Evolutionary conservation across 2,113 vertebrate species (phyloP), one percentile per base, ranked within the genome.

Genomic region (Pterophyllum scalare): DNA sequence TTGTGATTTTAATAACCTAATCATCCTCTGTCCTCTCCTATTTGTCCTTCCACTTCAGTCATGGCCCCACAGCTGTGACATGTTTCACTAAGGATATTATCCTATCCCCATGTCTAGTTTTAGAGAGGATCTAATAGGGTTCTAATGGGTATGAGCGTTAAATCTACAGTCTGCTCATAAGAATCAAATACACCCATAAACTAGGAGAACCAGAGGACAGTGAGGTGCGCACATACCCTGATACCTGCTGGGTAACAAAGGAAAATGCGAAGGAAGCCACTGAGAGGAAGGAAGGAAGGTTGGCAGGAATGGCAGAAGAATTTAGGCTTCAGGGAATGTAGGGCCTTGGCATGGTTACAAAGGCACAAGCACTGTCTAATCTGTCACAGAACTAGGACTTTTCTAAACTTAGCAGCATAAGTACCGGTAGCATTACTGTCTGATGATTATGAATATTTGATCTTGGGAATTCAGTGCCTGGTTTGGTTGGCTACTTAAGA

Each of bases 71-170:
- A 92, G 82, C 83, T 76, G 43, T 90, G 91, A 93, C 85, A 90
- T 86, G 91, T 85, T 87, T 93, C 90, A 91, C 89, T 92, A 83
- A 92, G 92, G 87, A 92, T 78, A 77, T 85, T 72, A 80, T 80
- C 85, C 84, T 81, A 88, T 76, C 91, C 87, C 90, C 85, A 88
- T 91, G 89, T 90, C 93, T 89, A 86, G 86, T 83, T 91, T 93
- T 88, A 92, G 92, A 93, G 90, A 76, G 90, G 84, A 94, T 91
- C 85, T 84, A 83, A 79, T 26, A 35, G 79, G 54, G 90, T 91
- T 95, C 93, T 94, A 93, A 95, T 94, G 93, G 92, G 93, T 92
- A 93, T 89, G 90, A 87, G 92, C 90, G 92, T 91, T 91, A 90
- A 94, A 88, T 93, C 84, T 91, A 94, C 88, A 93, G 88, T 92